Percentiles rank a stretch among this genome's conserved stretches.
Conservation (phyloP, 2,797 vertebrate genomes). For the Pipistrellus kuhlii region DNA sequence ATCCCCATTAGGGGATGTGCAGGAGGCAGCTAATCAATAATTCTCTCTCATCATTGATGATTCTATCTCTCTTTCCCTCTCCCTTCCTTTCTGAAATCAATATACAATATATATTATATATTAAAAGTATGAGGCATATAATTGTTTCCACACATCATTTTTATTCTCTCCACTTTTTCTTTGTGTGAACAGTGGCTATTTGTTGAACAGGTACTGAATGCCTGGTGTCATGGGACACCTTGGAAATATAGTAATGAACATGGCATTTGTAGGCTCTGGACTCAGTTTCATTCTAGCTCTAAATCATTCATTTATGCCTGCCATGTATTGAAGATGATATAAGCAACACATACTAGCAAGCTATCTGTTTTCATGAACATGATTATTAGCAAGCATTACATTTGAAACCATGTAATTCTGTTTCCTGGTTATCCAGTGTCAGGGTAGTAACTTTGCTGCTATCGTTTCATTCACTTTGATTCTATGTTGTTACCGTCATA, state of each 20-base stretch:
- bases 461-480: background rate
- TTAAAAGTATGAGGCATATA: background rate
- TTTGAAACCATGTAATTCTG: background rate
- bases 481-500: background rate
- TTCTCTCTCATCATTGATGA: no score
- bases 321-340: background rate
- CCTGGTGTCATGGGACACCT: background rate
- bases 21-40: no score
- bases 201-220: background rate
- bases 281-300: background rate
- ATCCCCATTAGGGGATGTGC: no score
- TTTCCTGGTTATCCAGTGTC: background rate
- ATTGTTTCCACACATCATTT: background rate
- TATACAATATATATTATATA: no score
- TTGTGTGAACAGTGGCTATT: background rate
- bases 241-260: background rate
- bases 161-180: slow-evolving; percentile 23
- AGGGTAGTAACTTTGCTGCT: background rate
- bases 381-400: background rate
- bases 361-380: background rate
- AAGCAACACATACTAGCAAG: background rate
- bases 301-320: background rate
- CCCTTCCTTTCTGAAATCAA: no score
- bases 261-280: background rate
- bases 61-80: no score